Evolutionary conservation across 64 coral and sea anemone genomes (phyloP), one percentile per base, ranked within the genome.

Genomic region (Dendronephthya gigantea): DNA sequence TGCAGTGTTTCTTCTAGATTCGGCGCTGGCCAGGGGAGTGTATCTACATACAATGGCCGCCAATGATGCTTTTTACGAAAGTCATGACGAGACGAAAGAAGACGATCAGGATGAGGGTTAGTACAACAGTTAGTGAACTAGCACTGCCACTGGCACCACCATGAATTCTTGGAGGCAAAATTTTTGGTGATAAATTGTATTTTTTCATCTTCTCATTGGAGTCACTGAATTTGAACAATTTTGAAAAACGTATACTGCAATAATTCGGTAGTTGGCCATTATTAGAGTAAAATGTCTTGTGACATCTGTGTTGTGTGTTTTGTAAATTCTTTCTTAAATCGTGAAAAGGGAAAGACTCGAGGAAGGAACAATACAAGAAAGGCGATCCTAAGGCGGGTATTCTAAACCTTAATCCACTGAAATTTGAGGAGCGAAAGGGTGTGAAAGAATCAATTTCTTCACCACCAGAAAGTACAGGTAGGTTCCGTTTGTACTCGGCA

Each of bases 1-100:
- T 79, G 72, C 72, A 5, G 72, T 12, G 72, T 79, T 79, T 35
- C 30, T 79, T 8, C 72, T 79, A 11, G 72, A 79, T 29, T 79
- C 72, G 1, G 72, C 72, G 9, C 32, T 79, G 72, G 72, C 72
- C 2, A 30, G 72, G 37, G 72, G 72, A 9, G 72, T 79, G 7
- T 79, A 79, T 35, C 22, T 79, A 35, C 72, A 79, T 34, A 79
- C 72, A 8, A 10, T 79, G 32, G 15, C 27, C 9, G 30, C 19
- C 27, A 79, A 79, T 79, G 72, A 79, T 34, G 72, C 72, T 79
- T 79, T 79, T 34, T 79, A 79, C 32, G 32, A 79, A 35, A 79
- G n/a, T n/a, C n/a, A n/a, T n/a, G n/a, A n/a, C n/a, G n/a, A n/a
- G n/a, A n/a, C n/a, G n/a, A n/a, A n/a, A n/a, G 55, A 62, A 19